A percentile compares a stretch with the other conserved stretches of the same genome.
Conservation (phyloP, 2,888 invertebrate genomes). For the Junonia oenone region DNA sequence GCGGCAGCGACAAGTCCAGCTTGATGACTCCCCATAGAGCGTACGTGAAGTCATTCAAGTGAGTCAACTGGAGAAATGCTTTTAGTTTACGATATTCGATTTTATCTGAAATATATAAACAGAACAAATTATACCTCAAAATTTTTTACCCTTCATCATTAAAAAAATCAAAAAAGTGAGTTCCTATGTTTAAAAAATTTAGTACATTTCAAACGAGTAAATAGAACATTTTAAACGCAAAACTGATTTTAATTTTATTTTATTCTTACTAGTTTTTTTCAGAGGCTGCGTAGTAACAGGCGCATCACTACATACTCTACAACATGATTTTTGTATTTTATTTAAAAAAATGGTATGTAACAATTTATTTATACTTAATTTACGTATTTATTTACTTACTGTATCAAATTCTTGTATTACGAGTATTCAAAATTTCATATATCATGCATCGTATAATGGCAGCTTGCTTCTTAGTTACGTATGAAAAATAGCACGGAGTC, state of each 20-base stretch:
- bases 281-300: too few species aligned
- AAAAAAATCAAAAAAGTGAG: background rate
- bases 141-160: too few species aligned
- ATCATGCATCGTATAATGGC: slow-evolving; percentile 44
- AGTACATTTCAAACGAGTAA: too few species aligned
- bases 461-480: slow-evolving; percentile 47
- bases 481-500: slow-evolving; percentile 53
- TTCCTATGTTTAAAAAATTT: too few species aligned
- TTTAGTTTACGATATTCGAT: slow-evolving; percentile 55
- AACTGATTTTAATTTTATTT: too few species aligned
- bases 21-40: slow-evolving; percentile 55
- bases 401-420: slow-evolving; percentile 45
- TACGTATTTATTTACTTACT: slow-evolving; percentile 24
- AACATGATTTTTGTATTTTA: too few species aligned
- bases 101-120: slow-evolving; percentile 42
- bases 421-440: slow-evolving; percentile 53
- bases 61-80: slow-evolving; percentile 56
- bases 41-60: slow-evolving; percentile 57
- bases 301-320: too few species aligned
- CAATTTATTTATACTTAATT: background rate
- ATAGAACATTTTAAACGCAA: too few species aligned
- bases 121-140: too few species aligned
- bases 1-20: slow-evolving; percentile 61
- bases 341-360: too few species aligned
- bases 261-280: too few species aligned